A percentile compares a stretch with the other conserved stretches of the same genome.
Evolutionary conservation across 2,888 invertebrate species (phyloP).

Genomic region (Andrena chrysosceles): DNA sequence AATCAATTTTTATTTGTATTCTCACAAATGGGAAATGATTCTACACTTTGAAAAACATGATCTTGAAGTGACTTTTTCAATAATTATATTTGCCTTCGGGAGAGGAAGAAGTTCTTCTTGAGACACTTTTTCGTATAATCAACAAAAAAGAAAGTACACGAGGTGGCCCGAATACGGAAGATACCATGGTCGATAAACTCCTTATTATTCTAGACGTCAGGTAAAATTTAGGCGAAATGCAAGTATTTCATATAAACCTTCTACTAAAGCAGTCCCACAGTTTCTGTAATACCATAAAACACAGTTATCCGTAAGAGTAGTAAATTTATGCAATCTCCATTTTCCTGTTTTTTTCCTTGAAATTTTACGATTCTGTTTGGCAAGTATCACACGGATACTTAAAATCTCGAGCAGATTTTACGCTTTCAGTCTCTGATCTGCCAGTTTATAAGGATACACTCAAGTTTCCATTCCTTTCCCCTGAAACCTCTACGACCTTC

Average conservation of each 20-base stretch:
- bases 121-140: no score
- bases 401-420: conserved; percentile 53
- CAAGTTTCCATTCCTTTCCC: conserved; percentile 18
- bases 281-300: neutral
- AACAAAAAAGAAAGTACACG: no score
- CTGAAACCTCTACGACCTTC: neutral
- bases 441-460: conserved; percentile 57
- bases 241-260: neutral
- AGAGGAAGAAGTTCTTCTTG: no score
- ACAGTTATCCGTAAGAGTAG: neutral
- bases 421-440: conserved; percentile 57
- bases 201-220: neutral
- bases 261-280: neutral
- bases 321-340: neutral
- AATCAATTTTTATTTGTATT: no score
- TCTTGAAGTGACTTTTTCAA: no score
- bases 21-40: no score
- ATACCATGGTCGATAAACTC: neutral
- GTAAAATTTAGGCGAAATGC: neutral
- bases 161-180: no score
- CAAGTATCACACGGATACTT: conserved; percentile 36
- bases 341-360: neutral
- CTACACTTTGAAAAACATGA: no score
- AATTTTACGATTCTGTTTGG: conserved; percentile 16
- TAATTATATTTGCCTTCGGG: no score